Base-by-base conservation (phyloP, 2,797 vertebrate genomes). In the Anisognathus igniventris region DNA sequence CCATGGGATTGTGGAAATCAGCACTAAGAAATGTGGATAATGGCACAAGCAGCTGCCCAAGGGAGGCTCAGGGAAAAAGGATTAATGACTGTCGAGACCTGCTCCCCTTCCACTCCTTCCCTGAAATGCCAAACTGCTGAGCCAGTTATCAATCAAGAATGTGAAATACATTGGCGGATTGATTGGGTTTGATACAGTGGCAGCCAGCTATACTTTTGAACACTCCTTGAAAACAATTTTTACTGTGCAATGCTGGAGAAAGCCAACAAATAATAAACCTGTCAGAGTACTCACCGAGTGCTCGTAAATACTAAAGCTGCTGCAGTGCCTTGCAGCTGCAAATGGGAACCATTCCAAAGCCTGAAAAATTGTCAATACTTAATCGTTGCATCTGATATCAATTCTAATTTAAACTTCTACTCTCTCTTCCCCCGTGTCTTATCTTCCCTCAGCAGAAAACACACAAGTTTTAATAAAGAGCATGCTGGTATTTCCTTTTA, bases 221-320 rank as follows among this genome's bases (percentile, higher is more conserved):
- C 93, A 96, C 76, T 93, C 97, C 97, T 95, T 93, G 97, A 98
- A 98, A 98, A 98, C 97, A 97, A 96, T 97, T 98, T 98, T 98
- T 98, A 98, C 97, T 97, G 97, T 96, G 96, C 97, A 93, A 95
- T 90, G 96, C 96, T 96, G 96, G 97, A 97, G 94, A 98, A 98
- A 98, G 96, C 96, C 97, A 98, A 98, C 98, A 98, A 98, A 98
- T 98, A 98, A 98, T 98, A 98, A 98, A 98, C 96, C 98, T 97
- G 98, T 98, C 97, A 88, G 61, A 83, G 88, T 44, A 88, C 84
- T 97, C 97, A 97, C 97, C 50, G 37, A 95, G 95, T 87, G 96
- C 97, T 97, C 95, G 0, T 98, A 98, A 98, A 98, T 97, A 97
- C 96, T 81, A 91, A 95, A 95, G 92, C 84, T 91, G 90, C 91